phyloP scores from a whole-genome alignment of 2,113 vertebrate species.

The Oreochromis spilurus region DNA sequence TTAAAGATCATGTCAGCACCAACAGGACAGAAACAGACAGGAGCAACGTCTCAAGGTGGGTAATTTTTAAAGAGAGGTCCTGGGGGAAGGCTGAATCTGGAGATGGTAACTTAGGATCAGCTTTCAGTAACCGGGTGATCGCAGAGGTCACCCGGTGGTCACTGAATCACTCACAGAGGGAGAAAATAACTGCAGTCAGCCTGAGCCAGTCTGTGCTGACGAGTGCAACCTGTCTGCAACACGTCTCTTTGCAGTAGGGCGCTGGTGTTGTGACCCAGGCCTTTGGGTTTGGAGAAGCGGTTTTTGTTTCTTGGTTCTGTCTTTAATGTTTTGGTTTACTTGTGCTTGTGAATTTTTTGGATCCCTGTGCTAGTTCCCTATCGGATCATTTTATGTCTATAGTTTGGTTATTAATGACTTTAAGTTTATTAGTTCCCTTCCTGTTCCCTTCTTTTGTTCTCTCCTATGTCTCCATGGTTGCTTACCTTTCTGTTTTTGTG shows the following conservation, averaged over 20 bases:
- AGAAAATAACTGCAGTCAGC: background rate
- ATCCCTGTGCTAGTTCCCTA: background rate
- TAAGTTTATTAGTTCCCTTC: background rate
- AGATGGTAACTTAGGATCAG: background rate
- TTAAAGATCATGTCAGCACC: background rate
- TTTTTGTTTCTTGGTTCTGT: background rate
- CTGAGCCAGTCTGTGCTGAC: background rate
- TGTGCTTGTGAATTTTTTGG: no score
- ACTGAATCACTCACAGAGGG: background rate
- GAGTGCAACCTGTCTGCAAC: fast-evolving
- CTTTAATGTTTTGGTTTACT: background rate
- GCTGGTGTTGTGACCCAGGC: background rate
- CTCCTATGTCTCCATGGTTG: background rate
- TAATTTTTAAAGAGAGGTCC: fast-evolving
- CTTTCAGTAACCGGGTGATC: fast-evolving
- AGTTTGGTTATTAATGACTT: background rate
- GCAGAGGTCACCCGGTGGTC: background rate
- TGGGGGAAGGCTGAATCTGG: background rate
- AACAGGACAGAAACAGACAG: fast-evolving
- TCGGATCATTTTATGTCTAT: background rate
- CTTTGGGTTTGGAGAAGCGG: background rate
- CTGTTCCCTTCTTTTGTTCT: background rate
- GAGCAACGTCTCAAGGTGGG: background rate
- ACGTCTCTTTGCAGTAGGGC: background rate
- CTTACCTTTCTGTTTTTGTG: background rate